These are phyloP conservation scores for Nesidiocoris tenuis DNA, from an alignment of 2,888 invertebrate species.

Conservation along the genomic window DNA sequence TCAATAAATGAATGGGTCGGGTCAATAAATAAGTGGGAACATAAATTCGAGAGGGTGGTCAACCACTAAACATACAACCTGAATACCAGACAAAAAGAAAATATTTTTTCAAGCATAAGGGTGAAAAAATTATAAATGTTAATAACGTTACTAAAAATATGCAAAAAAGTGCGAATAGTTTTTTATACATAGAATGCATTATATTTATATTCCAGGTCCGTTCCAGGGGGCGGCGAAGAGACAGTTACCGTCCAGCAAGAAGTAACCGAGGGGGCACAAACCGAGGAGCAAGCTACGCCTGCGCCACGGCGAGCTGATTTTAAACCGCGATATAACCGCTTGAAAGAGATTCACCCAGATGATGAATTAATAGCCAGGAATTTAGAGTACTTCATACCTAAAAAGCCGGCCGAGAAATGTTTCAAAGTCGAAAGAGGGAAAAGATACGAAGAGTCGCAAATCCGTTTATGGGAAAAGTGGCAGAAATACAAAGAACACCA, in stretches of 20 bases:
- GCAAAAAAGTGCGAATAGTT: too few species aligned
- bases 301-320: not conserved
- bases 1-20: too few species aligned
- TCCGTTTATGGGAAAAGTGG: not conserved
- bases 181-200: too few species aligned
- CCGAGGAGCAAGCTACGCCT: not conserved
- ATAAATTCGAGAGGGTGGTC: too few species aligned
- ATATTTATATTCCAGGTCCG: not conserved
- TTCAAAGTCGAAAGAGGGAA: not conserved
- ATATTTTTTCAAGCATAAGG: too few species aligned
- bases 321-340: not conserved
- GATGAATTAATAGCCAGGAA: not conserved
- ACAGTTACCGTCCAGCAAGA: not conserved
- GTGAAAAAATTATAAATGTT: too few species aligned
- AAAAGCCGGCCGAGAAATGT: not conserved
- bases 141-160: too few species aligned
- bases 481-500: not conserved
- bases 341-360: constrained; percentile 9
- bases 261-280: too few species aligned
- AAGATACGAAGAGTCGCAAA: not conserved
- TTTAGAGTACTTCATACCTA: not conserved
- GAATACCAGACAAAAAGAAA: too few species aligned
- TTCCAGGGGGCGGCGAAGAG: not conserved
- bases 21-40: too few species aligned
- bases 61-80: too few species aligned